phyloP scores from a whole-genome alignment of 2,888 invertebrate genomes.

The Calephelis perditalis region DNA sequence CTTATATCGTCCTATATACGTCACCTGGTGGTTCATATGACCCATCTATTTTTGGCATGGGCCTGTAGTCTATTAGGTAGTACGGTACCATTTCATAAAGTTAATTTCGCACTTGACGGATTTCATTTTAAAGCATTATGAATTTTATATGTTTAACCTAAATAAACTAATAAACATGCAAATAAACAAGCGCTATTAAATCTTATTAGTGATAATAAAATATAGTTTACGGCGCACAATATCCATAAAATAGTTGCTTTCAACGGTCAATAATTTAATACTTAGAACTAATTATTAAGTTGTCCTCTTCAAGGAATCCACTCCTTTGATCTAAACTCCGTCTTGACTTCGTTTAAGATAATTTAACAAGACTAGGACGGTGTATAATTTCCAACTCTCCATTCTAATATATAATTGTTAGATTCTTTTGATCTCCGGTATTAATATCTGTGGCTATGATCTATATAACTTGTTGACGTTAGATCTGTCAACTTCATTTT shows the following conservation, averaged over 20 bases:
- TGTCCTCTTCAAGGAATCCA: conserved; percentile 23
- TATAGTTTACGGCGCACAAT: conserved; percentile 4
- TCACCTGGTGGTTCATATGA: no score
- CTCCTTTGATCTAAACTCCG: conserved; percentile 46
- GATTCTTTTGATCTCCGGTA: conserved; percentile 36
- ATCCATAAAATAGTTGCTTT: conserved; percentile 23
- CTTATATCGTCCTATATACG: no score
- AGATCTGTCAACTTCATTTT: conserved; percentile 5
- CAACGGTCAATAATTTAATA: conserved; percentile 39
- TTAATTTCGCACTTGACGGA: no score
- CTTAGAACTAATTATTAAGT: conserved; percentile 37
- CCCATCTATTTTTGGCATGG: no score
- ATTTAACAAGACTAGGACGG: conserved; percentile 40
- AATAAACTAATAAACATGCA: neutral
- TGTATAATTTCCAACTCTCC: conserved; percentile 27
- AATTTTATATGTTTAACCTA: no score
- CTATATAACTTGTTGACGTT: neutral
- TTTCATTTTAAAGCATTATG: no score
- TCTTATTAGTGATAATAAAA: conserved; percentile 6
- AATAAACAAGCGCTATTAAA: conserved; percentile 2
- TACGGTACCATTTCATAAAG: no score
- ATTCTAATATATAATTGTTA: conserved; percentile 32
- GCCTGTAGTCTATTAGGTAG: no score
- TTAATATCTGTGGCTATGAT: conserved; percentile 21
- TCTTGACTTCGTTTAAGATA: conserved; percentile 44